Evolutionary conservation across 2,888 invertebrate genomes (phyloP).

Genomic region (Malacosoma neustria): DNA sequence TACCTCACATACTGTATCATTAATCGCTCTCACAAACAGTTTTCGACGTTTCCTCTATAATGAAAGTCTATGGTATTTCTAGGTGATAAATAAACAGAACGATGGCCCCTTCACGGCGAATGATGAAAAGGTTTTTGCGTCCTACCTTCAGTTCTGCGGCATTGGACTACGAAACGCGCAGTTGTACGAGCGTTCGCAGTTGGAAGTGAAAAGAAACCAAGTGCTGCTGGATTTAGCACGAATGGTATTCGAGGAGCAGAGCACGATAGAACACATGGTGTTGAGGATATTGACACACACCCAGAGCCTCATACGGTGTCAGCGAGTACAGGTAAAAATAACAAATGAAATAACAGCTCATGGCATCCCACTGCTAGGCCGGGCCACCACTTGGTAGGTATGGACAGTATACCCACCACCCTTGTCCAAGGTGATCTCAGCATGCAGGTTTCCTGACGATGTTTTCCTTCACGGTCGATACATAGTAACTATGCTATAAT

Average conservation of each 20-base stretch:
- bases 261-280: constrained; percentile 96
- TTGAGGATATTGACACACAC: constrained; percentile 94
- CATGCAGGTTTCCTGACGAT: no score
- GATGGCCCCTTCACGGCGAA: constrained; percentile 87
- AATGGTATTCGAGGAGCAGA: constrained; percentile 97
- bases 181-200: constrained; percentile 94
- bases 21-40: no score
- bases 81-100: constrained; percentile 93
- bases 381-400: no score
- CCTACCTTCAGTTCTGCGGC: constrained; percentile 97
- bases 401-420: no score
- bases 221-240: constrained; percentile 94
- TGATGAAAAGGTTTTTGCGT: constrained; percentile 93
- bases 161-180: constrained; percentile 97
- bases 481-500: no score
- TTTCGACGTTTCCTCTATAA: constrained; percentile 1
- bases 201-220: constrained; percentile 96
- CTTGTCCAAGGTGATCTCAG: no score
- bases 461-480: no score
- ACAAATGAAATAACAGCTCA: no score
- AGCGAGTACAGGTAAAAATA: constrained; percentile 88
- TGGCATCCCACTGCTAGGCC: no score
- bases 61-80: constrained; percentile 8
- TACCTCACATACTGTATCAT: no score
- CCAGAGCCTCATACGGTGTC: constrained; percentile 94